A percentile compares a stretch with the other conserved stretches of the same genome.
These are phyloP conservation scores for Rhinatrema bivittatum DNA, from an alignment of 2,797 vertebrate genomes.

Conservation along the genomic window DNA sequence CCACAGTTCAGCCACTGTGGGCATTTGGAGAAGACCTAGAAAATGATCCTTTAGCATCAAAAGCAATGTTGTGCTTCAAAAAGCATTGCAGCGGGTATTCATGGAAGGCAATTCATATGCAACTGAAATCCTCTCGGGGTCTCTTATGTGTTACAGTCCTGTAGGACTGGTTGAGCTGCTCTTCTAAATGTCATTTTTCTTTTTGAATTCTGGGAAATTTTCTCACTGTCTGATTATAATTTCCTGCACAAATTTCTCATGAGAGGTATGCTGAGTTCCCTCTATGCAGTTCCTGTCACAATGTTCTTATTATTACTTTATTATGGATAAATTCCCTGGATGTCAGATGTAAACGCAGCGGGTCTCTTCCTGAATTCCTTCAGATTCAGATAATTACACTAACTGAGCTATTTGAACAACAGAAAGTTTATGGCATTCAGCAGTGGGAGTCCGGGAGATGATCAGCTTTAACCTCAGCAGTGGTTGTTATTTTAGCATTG, in stretches of 20 bases:
- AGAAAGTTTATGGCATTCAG: slow-evolving; percentile 41
- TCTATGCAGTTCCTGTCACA: slow-evolving; percentile 16
- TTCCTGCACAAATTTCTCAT: slow-evolving; percentile 27
- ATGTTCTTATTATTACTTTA: slow-evolving; percentile 30
- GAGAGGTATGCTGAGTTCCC: slow-evolving; percentile 36
- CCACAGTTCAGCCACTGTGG: no score
- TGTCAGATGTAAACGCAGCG: slow-evolving; percentile 33
- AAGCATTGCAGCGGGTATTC: slow-evolving; percentile 16
- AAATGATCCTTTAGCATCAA: no score
- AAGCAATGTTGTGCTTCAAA: no score
- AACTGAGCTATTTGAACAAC: slow-evolving; percentile 44
- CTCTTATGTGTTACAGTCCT: no score
- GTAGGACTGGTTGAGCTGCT: slow-evolving; percentile 21
- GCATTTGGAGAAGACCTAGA: no score
- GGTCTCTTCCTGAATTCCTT: slow-evolving; percentile 30
- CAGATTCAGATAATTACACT: slow-evolving; percentile 45
- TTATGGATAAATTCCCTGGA: slow-evolving; percentile 36
- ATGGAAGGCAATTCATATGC: slow-evolving; percentile 26
- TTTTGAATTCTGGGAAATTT: slow-evolving; percentile 40
- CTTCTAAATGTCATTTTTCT: slow-evolving; percentile 24
- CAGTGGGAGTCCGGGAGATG: slow-evolving; percentile 37
- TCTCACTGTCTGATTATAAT: slow-evolving; percentile 23
- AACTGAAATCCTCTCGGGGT: slow-evolving; percentile 31
- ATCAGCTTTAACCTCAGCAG: slow-evolving; percentile 40
- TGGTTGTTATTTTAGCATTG: slow-evolving; percentile 42